A percentile compares a stretch with the other conserved stretches of the same genome.
Conservation (phyloP, 1,140 invertebrate genomes). For the Arion vulgaris region DNA sequence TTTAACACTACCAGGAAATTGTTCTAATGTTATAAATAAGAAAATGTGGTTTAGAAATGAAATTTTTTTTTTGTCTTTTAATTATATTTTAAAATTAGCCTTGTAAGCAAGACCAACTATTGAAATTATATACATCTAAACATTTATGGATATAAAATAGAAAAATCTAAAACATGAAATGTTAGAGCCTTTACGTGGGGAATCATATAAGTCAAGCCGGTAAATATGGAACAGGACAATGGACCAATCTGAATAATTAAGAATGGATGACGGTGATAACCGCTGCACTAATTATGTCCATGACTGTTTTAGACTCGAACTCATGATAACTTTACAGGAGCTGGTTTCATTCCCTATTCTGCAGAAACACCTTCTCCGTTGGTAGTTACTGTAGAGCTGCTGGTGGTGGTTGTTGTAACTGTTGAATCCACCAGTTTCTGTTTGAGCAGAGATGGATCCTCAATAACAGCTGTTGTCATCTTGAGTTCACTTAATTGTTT, state of each 20-base stretch:
- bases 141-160: background rate
- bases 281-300: too few relatives aligned
- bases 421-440: constrained; percentile 27
- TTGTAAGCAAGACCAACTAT: background rate
- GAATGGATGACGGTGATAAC: too few relatives aligned
- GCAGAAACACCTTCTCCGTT: constrained; percentile 8
- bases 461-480: constrained; percentile 37
- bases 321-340: too few relatives aligned
- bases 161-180: background rate
- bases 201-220: background rate
- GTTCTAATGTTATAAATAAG: background rate
- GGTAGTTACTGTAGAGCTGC: background rate
- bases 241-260: background rate
- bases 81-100: background rate
- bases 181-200: background rate
- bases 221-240: background rate
- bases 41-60: background rate
- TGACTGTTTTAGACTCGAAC: too few relatives aligned
- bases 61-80: background rate
- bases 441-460: constrained; percentile 36
- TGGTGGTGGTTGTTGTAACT: constrained; percentile 28
- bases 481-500: constrained; percentile 39
- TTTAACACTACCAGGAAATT: background rate
- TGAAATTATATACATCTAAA: constrained; percentile 3
- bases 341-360: background rate